phyloP scores from a whole-genome alignment of 2,888 invertebrate species.

The Linnaemya vulpina region DNA sequence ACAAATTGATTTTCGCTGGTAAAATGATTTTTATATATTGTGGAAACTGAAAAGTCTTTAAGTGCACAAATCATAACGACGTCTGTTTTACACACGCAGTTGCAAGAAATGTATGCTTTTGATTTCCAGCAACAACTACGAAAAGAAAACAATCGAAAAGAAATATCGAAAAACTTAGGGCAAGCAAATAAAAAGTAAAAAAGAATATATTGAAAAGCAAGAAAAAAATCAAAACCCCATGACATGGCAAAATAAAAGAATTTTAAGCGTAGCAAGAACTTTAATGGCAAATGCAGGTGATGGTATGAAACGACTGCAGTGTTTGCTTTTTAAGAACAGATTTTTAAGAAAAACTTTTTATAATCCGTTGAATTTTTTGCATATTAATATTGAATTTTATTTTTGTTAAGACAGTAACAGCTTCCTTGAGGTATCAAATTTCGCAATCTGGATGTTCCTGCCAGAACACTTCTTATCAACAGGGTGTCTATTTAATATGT shows the following conservation, averaged over 20 bases:
- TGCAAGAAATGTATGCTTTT: slow-evolving; percentile 12
- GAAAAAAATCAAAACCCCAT: slow-evolving; percentile 13
- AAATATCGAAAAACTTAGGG: slow-evolving; percentile 44
- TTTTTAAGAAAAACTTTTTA: not conserved
- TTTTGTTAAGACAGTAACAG: no score
- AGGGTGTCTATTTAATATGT: no score
- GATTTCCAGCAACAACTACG: slow-evolving; percentile 14
- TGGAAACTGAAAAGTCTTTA: slow-evolving; percentile 16
- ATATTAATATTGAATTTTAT: no score
- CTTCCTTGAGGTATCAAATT: no score
- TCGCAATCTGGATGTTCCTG: no score
- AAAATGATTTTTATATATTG: not conserved
- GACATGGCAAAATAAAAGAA: slow-evolving; percentile 42
- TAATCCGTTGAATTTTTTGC: no score
- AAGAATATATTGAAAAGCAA: not conserved
- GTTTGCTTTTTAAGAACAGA: not conserved
- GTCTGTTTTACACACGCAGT: slow-evolving; percentile 27
- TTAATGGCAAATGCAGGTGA: not conserved
- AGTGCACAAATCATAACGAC: slow-evolving; percentile 45
- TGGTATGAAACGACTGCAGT: slow-evolving; percentile 11
- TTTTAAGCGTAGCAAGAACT: slow-evolving; percentile 14
- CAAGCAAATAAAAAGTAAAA: slow-evolving; percentile 28
- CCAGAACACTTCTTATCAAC: no score
- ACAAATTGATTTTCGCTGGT: not conserved
- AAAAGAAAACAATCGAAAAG: slow-evolving; percentile 19